Conservation (phyloP, 2,888 invertebrate species). For the Calliopum simillimum region DNA sequence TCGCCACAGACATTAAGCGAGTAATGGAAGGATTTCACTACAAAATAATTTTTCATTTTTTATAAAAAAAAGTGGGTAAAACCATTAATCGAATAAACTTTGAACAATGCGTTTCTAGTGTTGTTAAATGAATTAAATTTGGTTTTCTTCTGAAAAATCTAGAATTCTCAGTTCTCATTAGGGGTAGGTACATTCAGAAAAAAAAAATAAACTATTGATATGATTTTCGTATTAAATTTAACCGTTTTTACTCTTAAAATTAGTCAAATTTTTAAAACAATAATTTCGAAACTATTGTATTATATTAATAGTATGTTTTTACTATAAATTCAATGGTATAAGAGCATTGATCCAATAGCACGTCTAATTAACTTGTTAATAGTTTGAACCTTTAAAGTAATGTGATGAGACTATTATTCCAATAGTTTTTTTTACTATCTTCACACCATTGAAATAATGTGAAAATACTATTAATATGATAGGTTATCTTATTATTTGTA, state of each 20-base stretch:
- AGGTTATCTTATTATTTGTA: no score
- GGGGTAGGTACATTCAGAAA: background rate
- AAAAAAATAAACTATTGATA: no score
- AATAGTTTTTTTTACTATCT: no score
- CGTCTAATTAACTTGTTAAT: background rate
- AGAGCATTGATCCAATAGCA: background rate
- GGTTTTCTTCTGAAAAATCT: background rate
- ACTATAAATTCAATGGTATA: background rate
- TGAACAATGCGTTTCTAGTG: background rate
- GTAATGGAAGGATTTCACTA: slow-evolving; percentile 2
- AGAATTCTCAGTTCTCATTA: background rate
- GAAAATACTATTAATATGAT: no score
- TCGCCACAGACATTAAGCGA: slow-evolving; percentile 33
- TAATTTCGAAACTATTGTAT: background rate
- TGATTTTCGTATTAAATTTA: no score
- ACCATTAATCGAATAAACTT: background rate
- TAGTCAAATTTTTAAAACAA: no score
- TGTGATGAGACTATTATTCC: no score
- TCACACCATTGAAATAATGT: no score
- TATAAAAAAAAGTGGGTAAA: no score
- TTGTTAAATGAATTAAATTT: background rate
- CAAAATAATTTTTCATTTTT: background rate
- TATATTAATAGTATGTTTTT: background rate
- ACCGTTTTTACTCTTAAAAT: no score
- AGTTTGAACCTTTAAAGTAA: no score